phyloP scores from a whole-genome alignment of 2,797 vertebrate genomes.

The Onychomys leucogaster region DNA sequence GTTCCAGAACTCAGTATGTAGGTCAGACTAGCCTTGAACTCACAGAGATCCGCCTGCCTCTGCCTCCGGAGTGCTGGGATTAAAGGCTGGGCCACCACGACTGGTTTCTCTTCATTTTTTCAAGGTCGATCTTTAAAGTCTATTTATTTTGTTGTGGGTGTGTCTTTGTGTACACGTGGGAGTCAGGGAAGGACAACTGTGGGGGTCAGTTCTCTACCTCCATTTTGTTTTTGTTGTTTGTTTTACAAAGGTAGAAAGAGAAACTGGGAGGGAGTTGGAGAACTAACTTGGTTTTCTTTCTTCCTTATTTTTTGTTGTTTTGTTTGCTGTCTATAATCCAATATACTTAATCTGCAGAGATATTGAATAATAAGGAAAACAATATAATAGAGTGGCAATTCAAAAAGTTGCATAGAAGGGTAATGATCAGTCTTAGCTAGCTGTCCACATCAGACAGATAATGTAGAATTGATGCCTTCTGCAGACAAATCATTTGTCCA shows the following conservation, averaged over 20 bases:
- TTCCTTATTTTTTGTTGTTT: background rate
- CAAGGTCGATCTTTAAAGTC: background rate
- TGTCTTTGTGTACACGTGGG: background rate
- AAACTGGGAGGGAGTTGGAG: background rate
- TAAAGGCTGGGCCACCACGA: background rate
- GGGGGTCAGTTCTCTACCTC: background rate
- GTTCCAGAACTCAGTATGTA: background rate
- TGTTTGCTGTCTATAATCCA: background rate
- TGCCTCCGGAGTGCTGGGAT: background rate
- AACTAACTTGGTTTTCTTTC: background rate
- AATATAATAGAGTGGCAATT: background rate
- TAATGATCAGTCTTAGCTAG: slow-evolving; percentile 84
- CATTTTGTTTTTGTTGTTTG: background rate
- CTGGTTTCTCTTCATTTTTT: background rate
- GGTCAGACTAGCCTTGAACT: background rate
- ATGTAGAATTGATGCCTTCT: slow-evolving; percentile 85
- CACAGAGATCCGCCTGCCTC: background rate
- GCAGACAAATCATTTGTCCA: slow-evolving; percentile 86
- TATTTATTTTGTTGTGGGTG: background rate
- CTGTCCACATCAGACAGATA: slow-evolving; percentile 87
- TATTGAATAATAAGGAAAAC: background rate
- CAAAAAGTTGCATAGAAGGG: slow-evolving; percentile 78
- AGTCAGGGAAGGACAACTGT: no score
- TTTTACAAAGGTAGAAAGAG: background rate
- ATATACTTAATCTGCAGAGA: background rate